Conservation (phyloP, 2,113 vertebrate species). For the Nothocercus julius region DNA sequence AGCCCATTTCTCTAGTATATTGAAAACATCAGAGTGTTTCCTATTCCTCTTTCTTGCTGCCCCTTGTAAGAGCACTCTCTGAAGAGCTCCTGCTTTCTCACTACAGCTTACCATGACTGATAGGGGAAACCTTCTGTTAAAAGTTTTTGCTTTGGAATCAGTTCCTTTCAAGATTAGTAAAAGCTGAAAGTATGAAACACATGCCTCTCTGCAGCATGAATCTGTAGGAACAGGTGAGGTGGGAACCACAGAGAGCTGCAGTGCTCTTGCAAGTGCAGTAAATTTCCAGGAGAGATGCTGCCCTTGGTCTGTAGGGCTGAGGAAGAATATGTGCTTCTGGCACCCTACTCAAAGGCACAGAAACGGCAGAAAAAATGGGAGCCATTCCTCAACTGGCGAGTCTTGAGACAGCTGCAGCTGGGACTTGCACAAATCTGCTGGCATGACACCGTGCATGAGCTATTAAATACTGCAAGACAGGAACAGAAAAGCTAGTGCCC, state of each 20-base stretch:
- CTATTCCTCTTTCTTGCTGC: neutral
- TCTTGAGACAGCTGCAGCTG: neutral
- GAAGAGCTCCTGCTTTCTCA: neutral
- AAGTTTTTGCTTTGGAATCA: neutral
- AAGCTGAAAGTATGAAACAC: neutral
- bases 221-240: neutral
- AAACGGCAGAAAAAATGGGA: neutral
- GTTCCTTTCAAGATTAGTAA: neutral
- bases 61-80: neutral
- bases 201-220: neutral
- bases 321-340: neutral
- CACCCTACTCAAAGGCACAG: rapidly evolving
- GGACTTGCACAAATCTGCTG: neutral
- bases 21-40: neutral
- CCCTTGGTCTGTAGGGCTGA: neutral
- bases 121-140: neutral
- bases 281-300: neutral
- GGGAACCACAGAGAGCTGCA: neutral
- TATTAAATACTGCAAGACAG: neutral
- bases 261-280: neutral
- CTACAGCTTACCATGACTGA: neutral
- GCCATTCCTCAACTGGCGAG: neutral
- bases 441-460: neutral
- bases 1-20: neutral
- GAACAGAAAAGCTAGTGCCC: neutral